A percentile compares a stretch with the other conserved stretches of the same genome.
phyloP scores from a whole-genome alignment of 2,113 vertebrate species.

The Natator depressus region DNA sequence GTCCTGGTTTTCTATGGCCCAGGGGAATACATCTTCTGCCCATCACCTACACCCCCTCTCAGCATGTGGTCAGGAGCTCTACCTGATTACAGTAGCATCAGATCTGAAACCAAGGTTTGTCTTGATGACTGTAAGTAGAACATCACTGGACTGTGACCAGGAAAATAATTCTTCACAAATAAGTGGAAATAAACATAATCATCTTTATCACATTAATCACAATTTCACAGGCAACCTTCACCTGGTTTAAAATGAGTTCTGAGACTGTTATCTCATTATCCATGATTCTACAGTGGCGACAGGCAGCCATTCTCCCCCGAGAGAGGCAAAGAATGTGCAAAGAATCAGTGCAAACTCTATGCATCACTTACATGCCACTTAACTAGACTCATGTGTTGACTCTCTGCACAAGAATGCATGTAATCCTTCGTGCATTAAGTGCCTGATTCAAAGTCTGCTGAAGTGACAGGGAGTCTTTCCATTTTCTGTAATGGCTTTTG shows the following conservation, averaged over 20 bases:
- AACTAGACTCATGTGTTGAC: neutral
- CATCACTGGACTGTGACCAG: slow-evolving; percentile 37
- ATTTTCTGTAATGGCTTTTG: neutral
- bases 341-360: neutral
- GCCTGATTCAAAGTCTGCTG: neutral
- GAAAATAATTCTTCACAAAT: slow-evolving; percentile 33
- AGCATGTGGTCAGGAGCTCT: neutral
- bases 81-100: neutral
- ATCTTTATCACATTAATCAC: slow-evolving; percentile 39
- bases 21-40: neutral
- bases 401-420: neutral
- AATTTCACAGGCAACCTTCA: neutral
- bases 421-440: neutral
- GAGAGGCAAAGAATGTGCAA: neutral
- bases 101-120: slow-evolving; percentile 2
- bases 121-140: slow-evolving; percentile 52
- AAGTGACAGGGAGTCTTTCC: neutral
- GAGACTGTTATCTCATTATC: neutral
- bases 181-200: slow-evolving; percentile 48
- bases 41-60: neutral
- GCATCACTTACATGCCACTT: neutral
- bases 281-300: neutral
- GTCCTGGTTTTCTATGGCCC: neutral
- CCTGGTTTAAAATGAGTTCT: neutral
- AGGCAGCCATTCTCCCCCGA: neutral